Evolutionary conservation across 2,797 vertebrate species (phyloP), one percentile per base, ranked within the genome.

Genomic region (Fistularia tabacaria): DNA sequence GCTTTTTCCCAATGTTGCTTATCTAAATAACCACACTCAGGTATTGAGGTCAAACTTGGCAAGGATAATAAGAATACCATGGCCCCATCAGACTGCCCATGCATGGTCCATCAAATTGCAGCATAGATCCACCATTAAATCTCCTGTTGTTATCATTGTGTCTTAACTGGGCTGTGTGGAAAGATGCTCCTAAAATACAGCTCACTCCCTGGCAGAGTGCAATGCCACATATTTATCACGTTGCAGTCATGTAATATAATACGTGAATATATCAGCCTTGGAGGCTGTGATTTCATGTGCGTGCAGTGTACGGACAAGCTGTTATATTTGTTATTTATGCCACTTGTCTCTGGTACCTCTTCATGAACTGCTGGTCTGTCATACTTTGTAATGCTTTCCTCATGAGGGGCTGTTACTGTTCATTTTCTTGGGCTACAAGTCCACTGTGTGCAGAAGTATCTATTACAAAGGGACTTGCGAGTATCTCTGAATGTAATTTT

Each of bases 341-440:
- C 53, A 49, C 1, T 46, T 41, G 40, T 52, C 63, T 72, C 40
- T 7, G 51, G 53, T 45, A 49, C 46, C 57, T 66, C 60, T 79
- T 79, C 77, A 74, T 73, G 59, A 63, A 58, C 73, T 65, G 49
- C 49, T 56, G 70, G 52, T 70, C 56, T 73, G 58, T 67, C 71
- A 52, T 11, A 52, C 12, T 12, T 25, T 68, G 63, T 70, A 66
- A 76, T 62, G 64, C 57, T 54, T 70, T 71, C 55, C 36, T 69
- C 62, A n/a, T 57, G 59, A 77, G 63, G 71, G 62, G 54, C 38
- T 49, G 49, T 25, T 59, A 56, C 40, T 65, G 42, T 53, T 70
- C 48, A 58, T 56, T 49, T 58, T 38, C 39, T 38, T 46, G 37
- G 11, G 58, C 46, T 51, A 57, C 8, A 10, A 67, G 51, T 56